Percentiles rank a stretch among this genome's conserved stretches.
Evolutionary conservation across 1,140 invertebrate species (phyloP).

Genomic region (Maconellicoccus hirsutus): DNA sequence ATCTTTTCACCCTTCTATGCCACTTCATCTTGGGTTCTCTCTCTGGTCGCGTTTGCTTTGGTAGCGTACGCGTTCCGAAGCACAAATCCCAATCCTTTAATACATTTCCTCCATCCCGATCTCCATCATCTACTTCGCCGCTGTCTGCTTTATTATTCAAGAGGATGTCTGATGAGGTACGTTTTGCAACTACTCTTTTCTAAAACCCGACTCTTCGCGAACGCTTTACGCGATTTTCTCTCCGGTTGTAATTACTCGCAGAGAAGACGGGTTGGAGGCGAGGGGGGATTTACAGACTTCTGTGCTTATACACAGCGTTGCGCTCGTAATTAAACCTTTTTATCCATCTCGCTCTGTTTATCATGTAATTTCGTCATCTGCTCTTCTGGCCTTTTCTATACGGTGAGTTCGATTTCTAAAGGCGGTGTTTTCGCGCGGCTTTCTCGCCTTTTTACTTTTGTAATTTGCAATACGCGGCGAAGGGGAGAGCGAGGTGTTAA

Average conservation of each 20-base stretch:
- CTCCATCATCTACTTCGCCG: background rate
- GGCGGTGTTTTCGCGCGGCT: background rate
- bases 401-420: background rate
- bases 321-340: slow-evolving; percentile 4
- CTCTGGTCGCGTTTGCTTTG: background rate
- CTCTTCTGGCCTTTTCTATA: background rate
- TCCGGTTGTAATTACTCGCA: background rate
- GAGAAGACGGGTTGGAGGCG: background rate
- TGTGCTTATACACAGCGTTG: background rate
- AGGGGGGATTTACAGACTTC: background rate
- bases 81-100: background rate
- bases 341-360: background rate
- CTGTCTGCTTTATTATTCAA: slow-evolving; percentile 13
- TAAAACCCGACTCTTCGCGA: too few species aligned
- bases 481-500: background rate
- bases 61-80: background rate
- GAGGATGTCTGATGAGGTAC: slow-evolving; percentile 7
- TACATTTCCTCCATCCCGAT: slow-evolving; percentile 13
- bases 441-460: background rate
- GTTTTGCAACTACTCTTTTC: background rate
- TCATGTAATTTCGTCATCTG: slow-evolving; percentile 3
- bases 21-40: too few species aligned
- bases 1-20: too few species aligned
- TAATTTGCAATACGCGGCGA: background rate
- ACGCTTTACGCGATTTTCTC: too few species aligned